These are phyloP conservation scores for Cantharis lateralis DNA, from an alignment of 2,888 invertebrate species.

Conservation along the genomic window DNA sequence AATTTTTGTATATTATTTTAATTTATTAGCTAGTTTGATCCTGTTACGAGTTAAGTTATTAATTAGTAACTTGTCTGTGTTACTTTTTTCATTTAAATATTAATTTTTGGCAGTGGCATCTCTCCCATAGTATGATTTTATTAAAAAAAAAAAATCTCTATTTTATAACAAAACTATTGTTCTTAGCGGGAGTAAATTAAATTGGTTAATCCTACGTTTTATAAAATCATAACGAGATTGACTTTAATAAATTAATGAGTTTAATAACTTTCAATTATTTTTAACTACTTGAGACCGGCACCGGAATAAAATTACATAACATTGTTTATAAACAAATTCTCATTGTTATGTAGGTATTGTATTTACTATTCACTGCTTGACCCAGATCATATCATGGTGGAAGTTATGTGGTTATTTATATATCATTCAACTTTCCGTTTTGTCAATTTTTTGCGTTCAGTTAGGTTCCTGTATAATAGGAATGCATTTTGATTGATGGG, in stretches of 20 bases:
- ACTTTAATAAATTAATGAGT: not conserved
- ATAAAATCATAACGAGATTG: not conserved
- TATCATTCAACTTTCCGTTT: not conserved
- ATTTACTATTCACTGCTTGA: not conserved
- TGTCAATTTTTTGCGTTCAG: not conserved
- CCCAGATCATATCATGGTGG: not conserved
- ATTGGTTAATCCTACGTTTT: not conserved
- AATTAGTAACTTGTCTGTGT: not conserved
- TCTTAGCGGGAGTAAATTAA: not conserved
- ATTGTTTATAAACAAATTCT: not conserved
- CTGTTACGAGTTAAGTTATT: not conserved
- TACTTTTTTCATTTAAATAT: not conserved
- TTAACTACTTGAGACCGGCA: not conserved
- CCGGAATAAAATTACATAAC: not conserved
- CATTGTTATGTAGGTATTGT: not conserved
- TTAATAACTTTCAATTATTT: not conserved
- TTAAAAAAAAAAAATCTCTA: not conserved
- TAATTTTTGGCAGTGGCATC: not conserved
- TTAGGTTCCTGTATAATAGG: no score
- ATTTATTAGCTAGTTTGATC: not conserved
- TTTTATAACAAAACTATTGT: no score
- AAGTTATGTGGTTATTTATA: not conserved
- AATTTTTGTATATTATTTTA: not conserved
- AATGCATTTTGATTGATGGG: no score
- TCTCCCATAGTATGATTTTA: no score